phyloP scores from a whole-genome alignment of 1,140 invertebrate genomes.

The Zaprionus africanus region DNA sequence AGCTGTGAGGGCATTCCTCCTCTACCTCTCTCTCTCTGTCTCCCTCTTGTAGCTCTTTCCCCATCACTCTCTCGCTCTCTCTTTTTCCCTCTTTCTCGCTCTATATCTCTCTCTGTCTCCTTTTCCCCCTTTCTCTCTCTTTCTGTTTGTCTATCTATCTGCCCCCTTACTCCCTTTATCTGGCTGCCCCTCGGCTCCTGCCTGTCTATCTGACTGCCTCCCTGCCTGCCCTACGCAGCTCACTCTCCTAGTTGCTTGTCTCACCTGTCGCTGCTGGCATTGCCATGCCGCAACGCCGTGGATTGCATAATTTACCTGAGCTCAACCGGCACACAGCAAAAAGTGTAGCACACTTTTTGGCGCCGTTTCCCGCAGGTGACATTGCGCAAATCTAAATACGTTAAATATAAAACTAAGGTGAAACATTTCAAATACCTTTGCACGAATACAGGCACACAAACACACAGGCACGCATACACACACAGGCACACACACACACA shows the following conservation, averaged over 20 bases:
- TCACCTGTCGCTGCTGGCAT: constrained; percentile 68
- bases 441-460: constrained; percentile 6
- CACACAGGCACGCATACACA: background rate
- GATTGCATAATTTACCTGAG: constrained; percentile 84
- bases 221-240: background rate
- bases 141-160: background rate
- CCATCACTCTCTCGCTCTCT: background rate
- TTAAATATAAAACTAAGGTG: constrained; percentile 47
- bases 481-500: background rate
- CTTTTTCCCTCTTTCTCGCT: background rate
- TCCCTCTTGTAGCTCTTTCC: background rate
- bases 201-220: background rate
- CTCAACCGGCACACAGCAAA: constrained; percentile 76
- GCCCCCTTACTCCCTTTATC: background rate
- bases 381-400: constrained; percentile 6
- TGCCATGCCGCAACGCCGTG: constrained; percentile 62
- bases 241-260: constrained; percentile 2
- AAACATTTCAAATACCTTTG: constrained; percentile 64
- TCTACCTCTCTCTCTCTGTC: background rate
- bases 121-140: background rate
- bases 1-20: background rate
- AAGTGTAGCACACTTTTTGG: constrained; percentile 43
- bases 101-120: background rate
- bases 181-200: background rate
- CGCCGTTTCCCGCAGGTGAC: constrained; percentile 56